Conservation (phyloP, 1,140 invertebrate genomes). For the Drosophila kikkawai region DNA sequence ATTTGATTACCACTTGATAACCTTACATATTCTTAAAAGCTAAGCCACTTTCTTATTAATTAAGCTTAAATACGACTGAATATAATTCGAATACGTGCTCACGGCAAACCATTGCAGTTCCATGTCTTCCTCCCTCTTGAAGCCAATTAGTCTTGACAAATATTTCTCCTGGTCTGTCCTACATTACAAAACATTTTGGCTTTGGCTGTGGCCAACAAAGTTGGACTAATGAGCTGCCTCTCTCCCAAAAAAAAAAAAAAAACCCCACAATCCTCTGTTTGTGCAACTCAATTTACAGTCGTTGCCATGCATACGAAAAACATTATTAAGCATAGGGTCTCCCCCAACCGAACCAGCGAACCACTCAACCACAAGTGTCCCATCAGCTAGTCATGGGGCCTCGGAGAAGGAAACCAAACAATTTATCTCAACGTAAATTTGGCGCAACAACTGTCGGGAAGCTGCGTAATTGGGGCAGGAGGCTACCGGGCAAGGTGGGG, state of each 20-base stretch:
- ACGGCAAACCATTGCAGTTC: background rate
- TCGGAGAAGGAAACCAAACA: constrained; percentile 48
- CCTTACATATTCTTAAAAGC: background rate
- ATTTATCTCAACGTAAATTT: constrained; percentile 62
- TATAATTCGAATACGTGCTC: background rate
- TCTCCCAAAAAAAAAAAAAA: background rate
- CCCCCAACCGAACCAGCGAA: background rate
- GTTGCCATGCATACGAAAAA: constrained; percentile 63
- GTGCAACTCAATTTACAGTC: constrained; percentile 52
- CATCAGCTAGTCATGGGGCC: constrained; percentile 34
- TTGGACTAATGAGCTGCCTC: constrained; percentile 53
- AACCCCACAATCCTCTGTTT: constrained; percentile 1
- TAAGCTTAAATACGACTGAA: background rate
- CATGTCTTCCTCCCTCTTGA: background rate
- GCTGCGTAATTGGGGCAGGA: constrained; percentile 46
- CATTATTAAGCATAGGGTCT: constrained; percentile 48
- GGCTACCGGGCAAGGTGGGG: background rate
- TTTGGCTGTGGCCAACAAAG: constrained; percentile 17
- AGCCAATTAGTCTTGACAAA: constrained; percentile 41
- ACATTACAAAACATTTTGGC: constrained; percentile 41
- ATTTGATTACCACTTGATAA: background rate
- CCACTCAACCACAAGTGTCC: constrained; percentile 51
- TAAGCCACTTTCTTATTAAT: background rate
- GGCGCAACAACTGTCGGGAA: constrained; percentile 57
- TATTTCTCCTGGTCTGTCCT: constrained; percentile 23